Base-by-base conservation (phyloP, 2,113 vertebrate species). In the Platichthys stellatus region DNA sequence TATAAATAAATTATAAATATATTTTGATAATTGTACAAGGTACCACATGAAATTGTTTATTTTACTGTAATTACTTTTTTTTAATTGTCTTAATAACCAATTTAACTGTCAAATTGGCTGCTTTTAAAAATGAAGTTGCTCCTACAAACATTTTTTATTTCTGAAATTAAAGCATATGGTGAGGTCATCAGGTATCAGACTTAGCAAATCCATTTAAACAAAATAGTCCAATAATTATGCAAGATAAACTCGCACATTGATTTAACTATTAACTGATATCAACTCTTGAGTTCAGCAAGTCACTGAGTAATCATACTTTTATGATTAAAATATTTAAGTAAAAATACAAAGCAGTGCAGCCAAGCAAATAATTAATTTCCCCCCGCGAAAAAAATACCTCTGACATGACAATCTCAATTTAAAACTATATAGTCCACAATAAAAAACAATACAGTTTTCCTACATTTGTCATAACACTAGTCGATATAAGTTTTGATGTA, bases 401-500 rank as follows among this genome's bases (percentile, higher is more conserved):
- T 17, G 1, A 38, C 24, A n/a, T 68, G 31, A 74, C 9, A 1
- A 53, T 77, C 51, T 72, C 43, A 43, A 43, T 43, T 43, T 12
- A 2, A 38, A 38, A 38, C 35, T 10, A 10, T 38, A 38, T 10
- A 38, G 9, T 38, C 9, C 9, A 10, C 9, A 38, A 8, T 9
- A 10, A 12, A 43, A 43, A 28, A 69, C 47, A 54, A 45, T 51
- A 12, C 21, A 23, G 24, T 28, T 58, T 58, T 53, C 24, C 8
- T 15, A 35, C 31, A 58, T 65, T 49, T 54, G 69, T 69, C 14
- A 51, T 28, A 62, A 21, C 35, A 68, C 20, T 21, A 12, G 40
- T 63, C 49, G 10, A 72, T 38, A 53, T 65, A 35, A 28, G 77
- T 81, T 79, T 69, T 74, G 35, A 77, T 0, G 10, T 40, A 65